Percentiles rank a stretch among this genome's conserved stretches.
phyloP scores from a whole-genome alignment of 1,140 invertebrate genomes.

The Zophobas morio region DNA sequence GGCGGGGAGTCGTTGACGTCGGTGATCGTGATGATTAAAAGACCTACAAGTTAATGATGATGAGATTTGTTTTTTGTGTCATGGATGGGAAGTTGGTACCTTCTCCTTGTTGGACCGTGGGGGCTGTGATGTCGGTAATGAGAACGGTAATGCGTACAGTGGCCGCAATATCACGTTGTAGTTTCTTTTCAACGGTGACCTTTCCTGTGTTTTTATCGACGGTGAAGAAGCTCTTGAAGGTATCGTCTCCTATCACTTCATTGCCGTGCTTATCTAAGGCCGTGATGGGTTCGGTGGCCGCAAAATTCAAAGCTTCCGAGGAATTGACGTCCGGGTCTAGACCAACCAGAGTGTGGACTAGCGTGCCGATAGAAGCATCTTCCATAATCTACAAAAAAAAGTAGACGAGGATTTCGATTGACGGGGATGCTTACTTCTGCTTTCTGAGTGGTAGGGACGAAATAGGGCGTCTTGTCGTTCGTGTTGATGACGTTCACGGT shows the following conservation, averaged over 20 bases:
- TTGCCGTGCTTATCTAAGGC: constrained; percentile 89
- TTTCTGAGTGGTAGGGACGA: constrained; percentile 85
- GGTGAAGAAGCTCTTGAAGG: constrained; percentile 80
- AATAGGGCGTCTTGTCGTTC: constrained; percentile 92
- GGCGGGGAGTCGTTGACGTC: constrained; percentile 82
- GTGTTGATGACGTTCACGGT: constrained; percentile 86
- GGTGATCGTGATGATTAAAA: constrained; percentile 88
- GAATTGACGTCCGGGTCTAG: constrained; percentile 86
- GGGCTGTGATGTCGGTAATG: constrained; percentile 86
- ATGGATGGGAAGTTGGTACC: constrained; percentile 67
- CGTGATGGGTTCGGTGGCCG: constrained; percentile 78
- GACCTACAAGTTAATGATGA: constrained; percentile 70
- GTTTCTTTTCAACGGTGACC: constrained; percentile 77
- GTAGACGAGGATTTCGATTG: neutral
- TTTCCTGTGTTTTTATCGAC: constrained; percentile 79
- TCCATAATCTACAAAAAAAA: constrained; percentile 73
- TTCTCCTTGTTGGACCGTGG: constrained; percentile 82
- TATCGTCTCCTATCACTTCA: constrained; percentile 74
- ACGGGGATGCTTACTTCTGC: constrained; percentile 75
- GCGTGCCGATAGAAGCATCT: constrained; percentile 81
- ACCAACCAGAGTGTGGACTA: constrained; percentile 82
- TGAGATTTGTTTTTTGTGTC: no score
- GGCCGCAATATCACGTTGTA: constrained; percentile 81
- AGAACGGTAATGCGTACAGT: constrained; percentile 83
- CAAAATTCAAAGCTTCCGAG: constrained; percentile 79